Evolutionary conservation across 2,888 invertebrate species (phyloP), one percentile per base, ranked within the genome.

Genomic region (Agrotis clavis): DNA sequence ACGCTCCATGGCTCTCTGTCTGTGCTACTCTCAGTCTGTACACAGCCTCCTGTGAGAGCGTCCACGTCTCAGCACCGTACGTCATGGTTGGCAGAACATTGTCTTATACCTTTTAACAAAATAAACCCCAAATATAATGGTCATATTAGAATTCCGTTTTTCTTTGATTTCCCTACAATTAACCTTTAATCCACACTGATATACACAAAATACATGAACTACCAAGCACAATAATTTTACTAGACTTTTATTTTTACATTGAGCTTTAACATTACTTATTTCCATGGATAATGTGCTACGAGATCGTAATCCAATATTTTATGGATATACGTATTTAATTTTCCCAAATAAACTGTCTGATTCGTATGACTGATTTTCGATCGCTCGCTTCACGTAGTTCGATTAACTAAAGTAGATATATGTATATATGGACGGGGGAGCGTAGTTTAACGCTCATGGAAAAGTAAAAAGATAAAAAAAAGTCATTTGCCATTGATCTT

Each of bases 101-200:
- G n/a, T 16, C 25, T 60, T 59, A 19, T 3, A 45, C 9, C 51
- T 30, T 45, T 21, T n/a, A n/a, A n/a, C 18, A 54, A 47, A 54
- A 4, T 30, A 35, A 11, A 21, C 9, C 11, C 35, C 18, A 57
- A 56, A 35, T 19, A 64, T 47, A 18, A 51, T 59, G 50, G 18
- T 19, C 16, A 65, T 59, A 59, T 65, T 48, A 30, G 41, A 18
- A 16, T n/a, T 5, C 19, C 59, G 11, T 16, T 60, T 59, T 54
- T 54, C n/a, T 60, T 48, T 19, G n/a, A 50, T 16, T 60, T 25
- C 59, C 53, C 35, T 67, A 41, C 25, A 67, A 60, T 74, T 45
- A 13, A 35, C 60, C 25, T 60, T 35, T 53, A 30, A 63, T 41
- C 41, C 18, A 3, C 53, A 62, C 5, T 48, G 53, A 63, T 7